Evolutionary conservation across 2,797 vertebrate genomes (phyloP).

Genomic region (Muscicapa striata): DNA sequence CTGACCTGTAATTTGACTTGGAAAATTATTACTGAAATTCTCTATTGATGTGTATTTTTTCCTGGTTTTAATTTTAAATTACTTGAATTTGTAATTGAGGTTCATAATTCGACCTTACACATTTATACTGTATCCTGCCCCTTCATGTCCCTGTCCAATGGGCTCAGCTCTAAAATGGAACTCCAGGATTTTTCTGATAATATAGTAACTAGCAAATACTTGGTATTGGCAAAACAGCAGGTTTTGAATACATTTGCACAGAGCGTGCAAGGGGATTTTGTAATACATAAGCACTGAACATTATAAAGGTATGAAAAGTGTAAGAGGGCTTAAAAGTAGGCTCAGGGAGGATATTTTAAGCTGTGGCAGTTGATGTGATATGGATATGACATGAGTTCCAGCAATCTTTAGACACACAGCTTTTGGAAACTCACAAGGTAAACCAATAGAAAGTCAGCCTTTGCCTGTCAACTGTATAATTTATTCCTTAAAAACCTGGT

Average conservation of each 20-base stretch:
- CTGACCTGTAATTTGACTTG: background rate
- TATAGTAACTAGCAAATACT: background rate
- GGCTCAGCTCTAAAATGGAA: background rate
- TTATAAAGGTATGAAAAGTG: background rate
- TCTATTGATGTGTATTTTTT: background rate
- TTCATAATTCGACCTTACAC: background rate
- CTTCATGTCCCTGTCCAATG: background rate
- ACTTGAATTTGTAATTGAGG: background rate
- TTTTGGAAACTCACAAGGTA: background rate
- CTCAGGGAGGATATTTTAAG: background rate
- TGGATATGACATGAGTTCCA: rapidly evolving
- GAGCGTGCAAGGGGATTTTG: rapidly evolving
- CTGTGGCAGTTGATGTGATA: background rate
- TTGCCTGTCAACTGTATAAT: background rate
- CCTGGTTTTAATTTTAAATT: background rate
- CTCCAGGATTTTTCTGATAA: background rate
- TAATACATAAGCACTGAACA: background rate
- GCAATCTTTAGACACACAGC: background rate
- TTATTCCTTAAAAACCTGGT: background rate
- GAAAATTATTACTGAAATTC: background rate
- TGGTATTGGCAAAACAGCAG: background rate
- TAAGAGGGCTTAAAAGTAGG: background rate
- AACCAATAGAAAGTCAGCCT: background rate
- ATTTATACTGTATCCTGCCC: background rate
- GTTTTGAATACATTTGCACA: background rate